These are phyloP conservation scores for Dromococcyx pavoninus DNA, from an alignment of 2,797 vertebrate species.

Conservation along the genomic window DNA sequence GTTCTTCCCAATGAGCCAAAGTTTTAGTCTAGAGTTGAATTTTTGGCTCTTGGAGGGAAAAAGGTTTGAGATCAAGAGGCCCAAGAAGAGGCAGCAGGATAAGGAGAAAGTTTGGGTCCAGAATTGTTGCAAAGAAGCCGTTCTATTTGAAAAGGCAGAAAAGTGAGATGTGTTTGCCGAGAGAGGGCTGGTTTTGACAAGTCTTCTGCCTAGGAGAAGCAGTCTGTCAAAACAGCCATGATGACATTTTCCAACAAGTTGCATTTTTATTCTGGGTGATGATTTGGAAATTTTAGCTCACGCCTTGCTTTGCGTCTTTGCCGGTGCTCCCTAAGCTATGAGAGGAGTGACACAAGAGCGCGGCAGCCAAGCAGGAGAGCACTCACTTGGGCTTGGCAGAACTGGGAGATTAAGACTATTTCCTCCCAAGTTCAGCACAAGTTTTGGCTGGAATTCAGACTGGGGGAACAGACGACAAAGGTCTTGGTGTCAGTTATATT, in stretches of 20 bases:
- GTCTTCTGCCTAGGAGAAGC: neutral
- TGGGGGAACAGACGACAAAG: neutral
- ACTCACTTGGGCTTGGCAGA: neutral
- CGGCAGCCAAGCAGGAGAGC: neutral
- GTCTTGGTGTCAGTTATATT: fast-evolving
- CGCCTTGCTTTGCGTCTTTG: neutral
- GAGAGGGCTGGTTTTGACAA: constrained; percentile 21
- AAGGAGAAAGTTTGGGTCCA: neutral
- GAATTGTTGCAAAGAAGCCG: neutral
- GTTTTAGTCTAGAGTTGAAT: neutral
- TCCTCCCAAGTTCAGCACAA: neutral
- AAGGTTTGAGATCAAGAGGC: neutral
- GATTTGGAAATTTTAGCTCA: constrained; percentile 39
- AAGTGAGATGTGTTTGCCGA: neutral
- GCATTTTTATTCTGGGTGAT: neutral
- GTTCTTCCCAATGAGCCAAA: neutral
- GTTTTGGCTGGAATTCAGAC: neutral
- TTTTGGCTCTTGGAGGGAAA: neutral
- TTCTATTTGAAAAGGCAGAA: neutral
- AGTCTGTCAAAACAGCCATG: constrained; percentile 49
- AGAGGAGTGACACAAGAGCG: neutral
- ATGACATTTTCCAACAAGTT: constrained; percentile 54
- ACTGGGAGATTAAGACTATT: neutral
- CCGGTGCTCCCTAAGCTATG: neutral
- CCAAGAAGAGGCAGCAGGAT: neutral